A percentile compares a stretch with the other conserved stretches of the same genome.
Conservation (phyloP, 2,888 invertebrate species). For the Zelleria hepariella region DNA sequence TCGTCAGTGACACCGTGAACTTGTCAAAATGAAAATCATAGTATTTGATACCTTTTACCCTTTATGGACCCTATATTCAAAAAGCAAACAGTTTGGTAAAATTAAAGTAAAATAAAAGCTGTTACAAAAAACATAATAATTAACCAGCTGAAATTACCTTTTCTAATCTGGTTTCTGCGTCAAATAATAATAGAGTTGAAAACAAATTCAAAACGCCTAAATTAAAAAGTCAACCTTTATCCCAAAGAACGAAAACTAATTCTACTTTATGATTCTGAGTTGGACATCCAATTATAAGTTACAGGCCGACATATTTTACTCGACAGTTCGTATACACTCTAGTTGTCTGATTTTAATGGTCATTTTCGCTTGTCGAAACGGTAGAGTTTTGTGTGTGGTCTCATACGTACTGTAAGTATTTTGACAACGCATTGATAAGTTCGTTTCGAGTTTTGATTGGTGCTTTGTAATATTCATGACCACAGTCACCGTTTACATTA, state of each 20-base stretch:
- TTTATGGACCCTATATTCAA: too few relatives aligned
- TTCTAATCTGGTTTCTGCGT: too few relatives aligned
- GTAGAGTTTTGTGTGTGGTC: neutral
- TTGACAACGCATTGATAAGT: neutral
- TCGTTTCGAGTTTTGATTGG: neutral
- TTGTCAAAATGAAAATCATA: too few relatives aligned
- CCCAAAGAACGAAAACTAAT: neutral
- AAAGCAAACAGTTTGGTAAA: too few relatives aligned
- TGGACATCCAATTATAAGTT: constrained; percentile 5
- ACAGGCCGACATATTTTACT: neutral
- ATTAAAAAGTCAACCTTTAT: neutral
- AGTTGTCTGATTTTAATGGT: neutral
- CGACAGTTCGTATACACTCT: neutral
- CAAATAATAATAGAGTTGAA: too few relatives aligned
- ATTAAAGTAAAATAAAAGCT: too few relatives aligned
- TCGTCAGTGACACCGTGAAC: too few relatives aligned
- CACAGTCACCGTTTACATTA: too few relatives aligned
- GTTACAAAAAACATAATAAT: too few relatives aligned
- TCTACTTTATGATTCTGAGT: constrained; percentile 3
- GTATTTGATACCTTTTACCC: too few relatives aligned
- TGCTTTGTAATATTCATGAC: neutral
- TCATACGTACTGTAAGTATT: neutral
- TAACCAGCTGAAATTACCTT: too few relatives aligned
- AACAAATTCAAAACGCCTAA: neutral
- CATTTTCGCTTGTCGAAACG: neutral